Evolutionary conservation across 2,888 invertebrate genomes (phyloP), one percentile per base, ranked within the genome.

Genomic region (Willowsia nigromaculata): DNA sequence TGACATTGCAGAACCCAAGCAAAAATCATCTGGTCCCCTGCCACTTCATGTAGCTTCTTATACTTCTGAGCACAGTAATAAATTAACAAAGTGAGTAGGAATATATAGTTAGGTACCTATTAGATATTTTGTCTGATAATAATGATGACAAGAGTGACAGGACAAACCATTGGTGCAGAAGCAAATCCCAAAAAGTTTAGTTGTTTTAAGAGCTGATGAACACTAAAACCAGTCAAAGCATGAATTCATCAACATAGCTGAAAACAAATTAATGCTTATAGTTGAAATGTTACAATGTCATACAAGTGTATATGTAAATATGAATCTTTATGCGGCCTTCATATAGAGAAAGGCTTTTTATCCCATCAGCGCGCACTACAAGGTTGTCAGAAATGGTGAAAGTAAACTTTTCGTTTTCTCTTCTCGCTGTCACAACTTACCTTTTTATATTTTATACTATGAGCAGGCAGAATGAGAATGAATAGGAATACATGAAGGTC

Each of bases 381-480:
- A n/a, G n/a, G n/a, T 33, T 65, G 30, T 65, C 33, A 33, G 15
- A 43, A 9, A 18, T 13, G 27, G 30, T 30, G 65, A 65, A 65
- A 65, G 65, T 33, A 65, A 65, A 65, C 65, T 65, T 33, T 65
- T 15, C 7, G 33, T 37, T n/a, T 40, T 68, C 22, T 37, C 37
- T 40, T 68, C 68, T 68, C 68, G 9, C n/a, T 43, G 43, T 71
- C 43, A 40, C 40, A 71, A 71, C 71, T 71, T 71, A 71, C 71
- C 71, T 71, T 43, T 65, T 18, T n/a, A n/a, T n/a, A n/a, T 71
- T 22, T 71, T 11, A 40, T 30, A 43, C 33, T 22, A 71, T 40
- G 43, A 71, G 1, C 4, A 1, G 9, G n/a, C n/a, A 33, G 65
- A 9, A 68, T 68, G 37, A 33, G 11, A n/a, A 22, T 47, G 47